Conservation (phyloP, 2,797 vertebrate genomes). For the Gymnoscopelus braueri region DNA sequence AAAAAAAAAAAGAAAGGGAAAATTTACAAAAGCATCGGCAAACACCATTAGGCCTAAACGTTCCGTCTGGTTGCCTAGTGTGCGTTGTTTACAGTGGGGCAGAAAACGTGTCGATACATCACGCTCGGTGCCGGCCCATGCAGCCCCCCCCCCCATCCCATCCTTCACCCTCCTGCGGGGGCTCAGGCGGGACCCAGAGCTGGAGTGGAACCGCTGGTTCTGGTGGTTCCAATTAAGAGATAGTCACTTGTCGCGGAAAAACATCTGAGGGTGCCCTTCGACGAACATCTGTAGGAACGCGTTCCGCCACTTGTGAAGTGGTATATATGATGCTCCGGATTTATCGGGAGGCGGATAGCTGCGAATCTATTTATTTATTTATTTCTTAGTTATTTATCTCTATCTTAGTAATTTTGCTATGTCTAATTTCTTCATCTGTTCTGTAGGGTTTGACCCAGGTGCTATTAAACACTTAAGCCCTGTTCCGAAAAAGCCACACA, state of each 20-base stretch:
- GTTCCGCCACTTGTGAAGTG: constrained; percentile 90
- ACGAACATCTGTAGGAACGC: constrained; percentile 91
- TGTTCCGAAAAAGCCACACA: no score
- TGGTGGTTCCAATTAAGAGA: constrained; percentile 88
- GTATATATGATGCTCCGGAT: constrained; percentile 79
- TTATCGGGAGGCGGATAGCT: constrained; percentile 79
- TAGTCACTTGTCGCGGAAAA: constrained; percentile 89
- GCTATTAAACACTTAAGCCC: constrained; percentile 20
- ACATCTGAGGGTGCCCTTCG: constrained; percentile 76
- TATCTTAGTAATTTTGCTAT: constrained; percentile 79
- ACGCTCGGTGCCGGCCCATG: constrained; percentile 63
- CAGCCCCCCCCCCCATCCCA: constrained; percentile 11
- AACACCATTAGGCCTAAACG: constrained; percentile 95
- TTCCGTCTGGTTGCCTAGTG: constrained; percentile 90
- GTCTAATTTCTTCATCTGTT: constrained; percentile 61
- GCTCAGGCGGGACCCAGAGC: background rate
- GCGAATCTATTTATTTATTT: constrained; percentile 84
- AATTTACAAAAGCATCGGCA: constrained; percentile 95
- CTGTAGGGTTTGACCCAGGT: constrained; percentile 78
- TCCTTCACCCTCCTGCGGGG: constrained; percentile 25
- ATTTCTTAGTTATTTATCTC: constrained; percentile 47
- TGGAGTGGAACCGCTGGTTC: constrained; percentile 56
- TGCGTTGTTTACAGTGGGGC: constrained; percentile 93
- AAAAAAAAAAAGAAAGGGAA: constrained; percentile 52
- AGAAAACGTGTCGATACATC: constrained; percentile 88